phyloP scores from a whole-genome alignment of 2,797 vertebrate species.

The Glossophaga mutica region DNA sequence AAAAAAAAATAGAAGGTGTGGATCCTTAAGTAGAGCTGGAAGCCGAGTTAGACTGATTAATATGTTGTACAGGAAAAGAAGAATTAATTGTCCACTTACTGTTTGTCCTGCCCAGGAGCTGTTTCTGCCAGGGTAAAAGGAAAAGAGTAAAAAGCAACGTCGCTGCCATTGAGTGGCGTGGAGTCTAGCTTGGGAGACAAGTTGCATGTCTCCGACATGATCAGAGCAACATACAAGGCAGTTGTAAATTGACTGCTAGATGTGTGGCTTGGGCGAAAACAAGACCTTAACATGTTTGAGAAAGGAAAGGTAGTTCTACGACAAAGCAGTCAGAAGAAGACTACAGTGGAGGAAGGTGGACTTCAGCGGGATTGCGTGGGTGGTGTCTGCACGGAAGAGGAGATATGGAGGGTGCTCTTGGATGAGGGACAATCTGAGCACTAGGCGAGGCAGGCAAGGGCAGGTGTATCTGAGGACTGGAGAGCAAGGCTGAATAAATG shows the following conservation, averaged over 20 bases:
- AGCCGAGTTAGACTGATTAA: neutral
- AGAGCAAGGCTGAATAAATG: neutral
- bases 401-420: neutral
- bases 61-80: neutral
- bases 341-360: neutral
- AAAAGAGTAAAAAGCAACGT: neutral
- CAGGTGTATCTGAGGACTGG: rapidly evolving
- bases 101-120: neutral
- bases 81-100: neutral
- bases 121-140: neutral
- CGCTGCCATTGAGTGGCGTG: rapidly evolving
- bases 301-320: neutral
- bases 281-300: neutral
- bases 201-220: neutral
- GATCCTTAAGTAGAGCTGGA: neutral
- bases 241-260: neutral
- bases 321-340: neutral
- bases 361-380: neutral
- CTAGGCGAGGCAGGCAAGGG: neutral
- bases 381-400: neutral
- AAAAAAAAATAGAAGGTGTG: neutral
- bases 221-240: neutral
- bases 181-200: neutral
- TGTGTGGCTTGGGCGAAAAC: neutral
- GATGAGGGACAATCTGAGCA: rapidly evolving